Evolutionary conservation across 1,140 invertebrate genomes (phyloP), one percentile per base, ranked within the genome.

Genomic region (Leguminivora glycinivorella): DNA sequence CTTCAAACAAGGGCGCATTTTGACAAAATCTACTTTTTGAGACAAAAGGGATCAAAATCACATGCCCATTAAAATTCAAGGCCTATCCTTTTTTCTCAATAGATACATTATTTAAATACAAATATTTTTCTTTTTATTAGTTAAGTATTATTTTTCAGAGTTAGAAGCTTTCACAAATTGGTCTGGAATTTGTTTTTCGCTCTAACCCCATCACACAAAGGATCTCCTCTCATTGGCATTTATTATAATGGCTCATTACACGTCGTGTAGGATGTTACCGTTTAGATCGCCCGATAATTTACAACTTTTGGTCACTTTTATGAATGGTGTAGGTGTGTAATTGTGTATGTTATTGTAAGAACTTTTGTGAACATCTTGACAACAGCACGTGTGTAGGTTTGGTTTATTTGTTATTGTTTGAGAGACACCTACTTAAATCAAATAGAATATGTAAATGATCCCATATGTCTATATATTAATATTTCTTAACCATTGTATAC

Each of bases 1-100:
- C 69, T 69, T 71, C 71, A 72, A 70, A 69, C 43, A 31, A 26
- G 43, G 72, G 75, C 71, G 72, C 77, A 75, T 25, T 7, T 5
- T 7, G 17, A 52, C 19, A 52, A 22, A 3, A 19, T 22, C 19
- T 52, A 52, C 3, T 52, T 22, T 22, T 22, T 22, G 5, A 43
- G 34, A 38, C 34, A 6, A 38, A 38, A 38, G 12, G 10, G 34
- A 3, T 12, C 34, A 6, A 12, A 0, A 4, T 38, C 34, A 38
- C 6, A 38, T 38, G 34, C 10, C 12, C 10, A 70, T 71, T 70
- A 75, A 72, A 73, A 14, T 43, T n/a, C 6, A 34, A 9, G n/a
- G n/a, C n/a, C n/a, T n/a, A n/a, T n/a, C n/a, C n/a, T n/a, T n/a
- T n/a, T n/a, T n/a, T n/a, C n/a, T n/a, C n/a, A n/a, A n/a, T n/a